Conservation (phyloP, 2,113 vertebrate species). For the Dasypus novemcinctus region DNA sequence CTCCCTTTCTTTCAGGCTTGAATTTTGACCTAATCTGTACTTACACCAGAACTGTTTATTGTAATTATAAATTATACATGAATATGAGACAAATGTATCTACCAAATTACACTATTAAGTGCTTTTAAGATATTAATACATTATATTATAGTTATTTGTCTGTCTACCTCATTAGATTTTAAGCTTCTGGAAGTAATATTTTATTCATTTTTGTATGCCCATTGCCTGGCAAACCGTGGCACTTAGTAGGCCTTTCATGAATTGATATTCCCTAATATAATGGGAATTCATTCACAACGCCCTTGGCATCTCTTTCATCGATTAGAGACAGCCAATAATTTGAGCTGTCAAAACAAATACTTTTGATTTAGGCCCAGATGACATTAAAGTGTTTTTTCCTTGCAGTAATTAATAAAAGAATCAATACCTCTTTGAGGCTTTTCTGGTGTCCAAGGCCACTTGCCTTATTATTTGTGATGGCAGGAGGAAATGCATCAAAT, state of each 20-base stretch:
- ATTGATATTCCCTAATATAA: neutral
- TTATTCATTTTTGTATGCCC: neutral
- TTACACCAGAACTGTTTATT: conserved; percentile 55
- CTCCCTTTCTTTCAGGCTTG: conserved; percentile 31
- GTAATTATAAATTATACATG: conserved; percentile 66
- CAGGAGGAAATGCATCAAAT: neutral
- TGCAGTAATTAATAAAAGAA: neutral
- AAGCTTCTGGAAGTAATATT: conserved; percentile 18
- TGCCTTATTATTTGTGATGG: neutral
- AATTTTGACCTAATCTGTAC: conserved; percentile 34
- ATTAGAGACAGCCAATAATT: conserved; percentile 34
- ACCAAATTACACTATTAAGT: neutral
- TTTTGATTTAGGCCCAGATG: neutral
- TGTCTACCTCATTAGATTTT: neutral
- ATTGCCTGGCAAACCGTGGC: neutral
- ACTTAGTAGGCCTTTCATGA: neutral
- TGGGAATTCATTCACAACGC: conserved; percentile 47
- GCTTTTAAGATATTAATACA: neutral
- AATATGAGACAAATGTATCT: conserved; percentile 64
- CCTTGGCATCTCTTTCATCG: conserved; percentile 28
- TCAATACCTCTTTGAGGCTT: neutral
- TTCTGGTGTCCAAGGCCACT: neutral
- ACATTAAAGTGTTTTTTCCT: neutral
- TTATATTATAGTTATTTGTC: neutral
- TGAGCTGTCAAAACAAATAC: neutral